phyloP scores from a whole-genome alignment of 2,113 vertebrate genomes.

The Cyanoramphus novaezelandiae region DNA sequence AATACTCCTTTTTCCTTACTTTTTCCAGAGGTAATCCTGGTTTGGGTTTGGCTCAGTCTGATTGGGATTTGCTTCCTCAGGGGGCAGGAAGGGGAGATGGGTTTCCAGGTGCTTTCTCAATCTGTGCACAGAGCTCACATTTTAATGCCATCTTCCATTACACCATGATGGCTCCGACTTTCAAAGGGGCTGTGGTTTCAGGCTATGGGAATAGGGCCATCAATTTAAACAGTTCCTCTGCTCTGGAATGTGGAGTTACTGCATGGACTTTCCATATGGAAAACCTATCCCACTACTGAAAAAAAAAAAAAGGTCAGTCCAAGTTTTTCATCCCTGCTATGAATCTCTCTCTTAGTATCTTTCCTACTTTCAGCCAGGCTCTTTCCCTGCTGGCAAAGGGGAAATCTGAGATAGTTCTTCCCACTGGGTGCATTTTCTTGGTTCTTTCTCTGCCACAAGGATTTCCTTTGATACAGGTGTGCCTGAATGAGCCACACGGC shows the following conservation, averaged over 20 bases:
- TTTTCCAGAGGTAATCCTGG: background rate
- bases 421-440: background rate
- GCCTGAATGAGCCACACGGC: background rate
- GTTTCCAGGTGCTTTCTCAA: background rate
- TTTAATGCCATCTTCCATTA: background rate
- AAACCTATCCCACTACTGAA: background rate
- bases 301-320: background rate
- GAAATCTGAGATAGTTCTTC: background rate
- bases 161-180: background rate
- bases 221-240: background rate
- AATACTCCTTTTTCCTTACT: background rate
- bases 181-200: background rate
- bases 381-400: background rate
- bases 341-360: background rate
- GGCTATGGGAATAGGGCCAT: background rate
- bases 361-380: background rate
- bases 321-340: background rate
- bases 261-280: background rate
- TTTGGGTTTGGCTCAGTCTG: background rate
- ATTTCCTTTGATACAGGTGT: background rate
- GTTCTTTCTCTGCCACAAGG: background rate
- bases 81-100: background rate
- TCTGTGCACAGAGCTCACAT: background rate
- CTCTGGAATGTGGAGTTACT: background rate
- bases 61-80: background rate